phyloP scores from a whole-genome alignment of 2,113 vertebrate species.

The Neopipo cinnamomea region DNA sequence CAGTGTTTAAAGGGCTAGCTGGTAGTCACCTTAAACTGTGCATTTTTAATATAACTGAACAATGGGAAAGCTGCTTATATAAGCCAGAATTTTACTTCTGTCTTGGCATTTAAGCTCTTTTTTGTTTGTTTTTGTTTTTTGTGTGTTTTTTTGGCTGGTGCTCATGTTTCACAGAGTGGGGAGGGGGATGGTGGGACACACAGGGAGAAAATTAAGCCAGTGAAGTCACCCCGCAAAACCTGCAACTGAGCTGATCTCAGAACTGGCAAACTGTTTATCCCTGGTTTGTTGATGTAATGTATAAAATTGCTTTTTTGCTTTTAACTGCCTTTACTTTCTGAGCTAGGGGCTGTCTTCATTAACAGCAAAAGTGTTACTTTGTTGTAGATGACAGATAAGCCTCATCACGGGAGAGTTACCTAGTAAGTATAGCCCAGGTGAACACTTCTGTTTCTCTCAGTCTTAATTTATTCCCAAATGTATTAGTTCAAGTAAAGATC shows the following conservation, averaged over 20 bases:
- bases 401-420: conserved; percentile 88
- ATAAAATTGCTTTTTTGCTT: conserved; percentile 76
- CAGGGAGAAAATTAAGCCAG: background rate
- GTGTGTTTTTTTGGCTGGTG: background rate
- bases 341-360: conserved; percentile 84
- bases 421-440: conserved; percentile 93
- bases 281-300: conserved; percentile 69
- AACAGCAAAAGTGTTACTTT: conserved; percentile 93
- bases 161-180: background rate
- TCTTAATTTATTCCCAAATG: conserved; percentile 75
- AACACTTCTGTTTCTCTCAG: conserved; percentile 81
- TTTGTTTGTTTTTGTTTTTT: background rate
- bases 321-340: conserved; percentile 81
- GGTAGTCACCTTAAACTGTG: background rate
- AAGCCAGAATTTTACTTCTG: conserved; percentile 4
- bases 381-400: conserved; percentile 92
- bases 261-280: conserved; percentile 48
- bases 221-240: background rate
- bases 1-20: background rate
- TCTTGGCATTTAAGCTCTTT: background rate
- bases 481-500: conserved; percentile 68
- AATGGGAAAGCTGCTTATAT: background rate
- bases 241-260: conserved; percentile 11
- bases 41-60: background rate
- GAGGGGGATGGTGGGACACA: conserved; percentile 49